phyloP scores from a whole-genome alignment of 2,113 vertebrate species.

The Monarcha castaneiventris region DNA sequence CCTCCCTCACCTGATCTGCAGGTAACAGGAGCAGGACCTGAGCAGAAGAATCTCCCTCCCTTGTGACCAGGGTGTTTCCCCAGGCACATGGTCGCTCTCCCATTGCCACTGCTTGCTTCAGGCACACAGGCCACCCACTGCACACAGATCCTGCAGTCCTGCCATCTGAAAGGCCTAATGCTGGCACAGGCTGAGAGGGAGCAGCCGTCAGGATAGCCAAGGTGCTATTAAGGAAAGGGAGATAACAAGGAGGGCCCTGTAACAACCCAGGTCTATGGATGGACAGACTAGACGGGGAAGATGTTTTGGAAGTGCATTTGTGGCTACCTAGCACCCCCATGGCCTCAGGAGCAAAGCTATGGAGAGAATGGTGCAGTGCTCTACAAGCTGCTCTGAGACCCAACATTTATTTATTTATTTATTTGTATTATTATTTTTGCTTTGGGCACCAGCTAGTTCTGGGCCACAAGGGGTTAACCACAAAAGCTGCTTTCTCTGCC shows the following conservation, averaged over 20 bases:
- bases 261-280: background rate
- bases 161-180: background rate
- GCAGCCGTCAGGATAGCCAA: background rate
- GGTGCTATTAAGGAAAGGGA: background rate
- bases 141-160: background rate
- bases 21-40: background rate
- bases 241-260: background rate
- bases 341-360: background rate
- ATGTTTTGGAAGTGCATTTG: background rate
- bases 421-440: conserved; percentile 56
- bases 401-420: background rate
- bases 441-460: conserved; percentile 66
- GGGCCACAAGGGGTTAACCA: conserved; percentile 73
- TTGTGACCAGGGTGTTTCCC: background rate
- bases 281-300: background rate
- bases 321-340: background rate
- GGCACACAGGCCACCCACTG: background rate
- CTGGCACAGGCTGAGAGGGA: background rate
- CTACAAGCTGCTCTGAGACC: background rate
- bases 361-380: background rate
- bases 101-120: background rate
- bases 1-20: background rate
- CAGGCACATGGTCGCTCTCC: background rate
- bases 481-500: conserved; percentile 67
- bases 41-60: background rate